Evolutionary conservation across 2,888 invertebrate species (phyloP).

Genomic region (Latrodectus hesperus): DNA sequence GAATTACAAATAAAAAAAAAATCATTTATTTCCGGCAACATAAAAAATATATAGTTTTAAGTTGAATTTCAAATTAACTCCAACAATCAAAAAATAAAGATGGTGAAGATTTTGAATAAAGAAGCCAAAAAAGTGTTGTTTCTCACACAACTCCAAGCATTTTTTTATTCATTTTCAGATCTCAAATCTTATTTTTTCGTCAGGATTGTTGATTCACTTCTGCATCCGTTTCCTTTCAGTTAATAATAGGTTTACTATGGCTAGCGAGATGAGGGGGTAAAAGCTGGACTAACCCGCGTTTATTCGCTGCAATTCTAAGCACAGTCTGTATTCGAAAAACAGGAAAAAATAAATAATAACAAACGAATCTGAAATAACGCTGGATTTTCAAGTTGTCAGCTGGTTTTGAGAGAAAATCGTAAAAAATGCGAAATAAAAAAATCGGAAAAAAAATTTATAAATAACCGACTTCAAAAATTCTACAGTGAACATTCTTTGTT

Average conservation of each 20-base stretch:
- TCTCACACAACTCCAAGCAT: background rate
- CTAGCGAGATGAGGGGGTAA: background rate
- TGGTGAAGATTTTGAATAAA: too few species aligned
- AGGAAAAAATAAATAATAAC: conserved; percentile 5
- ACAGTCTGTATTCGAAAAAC: background rate
- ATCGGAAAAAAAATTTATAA: conserved; percentile 2
- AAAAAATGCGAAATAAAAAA: conserved; percentile 18
- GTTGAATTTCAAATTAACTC: too few species aligned
- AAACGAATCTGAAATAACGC: conserved; percentile 31
- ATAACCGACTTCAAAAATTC: conserved; percentile 27
- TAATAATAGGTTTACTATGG: conserved; percentile 32
- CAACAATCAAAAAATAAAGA: too few species aligned
- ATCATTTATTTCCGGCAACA: too few species aligned
- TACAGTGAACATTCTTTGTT: conserved; percentile 28
- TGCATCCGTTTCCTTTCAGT: conserved; percentile 13
- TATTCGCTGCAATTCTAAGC: background rate
- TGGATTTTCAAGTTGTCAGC: conserved; percentile 25
- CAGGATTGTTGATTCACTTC: background rate
- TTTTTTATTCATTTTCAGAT: background rate
- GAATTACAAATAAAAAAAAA: too few species aligned
- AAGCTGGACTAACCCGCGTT: background rate
- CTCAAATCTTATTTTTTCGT: background rate
- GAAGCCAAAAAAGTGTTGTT: too few species aligned
- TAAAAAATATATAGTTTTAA: too few species aligned
- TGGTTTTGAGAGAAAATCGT: conserved; percentile 2